phyloP scores from a whole-genome alignment of 2,888 invertebrate species.

The Andrena haemorrhoa region DNA sequence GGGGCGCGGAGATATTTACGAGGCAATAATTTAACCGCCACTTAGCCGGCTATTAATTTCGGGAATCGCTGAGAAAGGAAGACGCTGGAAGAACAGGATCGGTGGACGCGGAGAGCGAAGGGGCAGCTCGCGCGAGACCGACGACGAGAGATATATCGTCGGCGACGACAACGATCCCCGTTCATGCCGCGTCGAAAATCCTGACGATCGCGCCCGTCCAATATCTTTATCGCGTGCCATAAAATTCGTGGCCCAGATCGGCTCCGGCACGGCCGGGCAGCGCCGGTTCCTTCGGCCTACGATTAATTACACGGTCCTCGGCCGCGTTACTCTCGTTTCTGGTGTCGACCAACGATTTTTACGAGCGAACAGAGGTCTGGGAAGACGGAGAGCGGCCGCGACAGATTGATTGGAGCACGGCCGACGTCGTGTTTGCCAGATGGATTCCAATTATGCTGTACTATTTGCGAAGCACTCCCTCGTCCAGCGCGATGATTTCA shows the following conservation, averaged over 20 bases:
- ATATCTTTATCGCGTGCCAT: conserved; percentile 55
- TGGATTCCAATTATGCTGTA: conserved; percentile 83
- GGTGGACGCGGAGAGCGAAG: conserved; percentile 46
- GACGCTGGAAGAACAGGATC: conserved; percentile 70
- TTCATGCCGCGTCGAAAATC: conserved; percentile 42
- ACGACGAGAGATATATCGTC: conserved; percentile 57
- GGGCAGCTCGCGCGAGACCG: conserved; percentile 51
- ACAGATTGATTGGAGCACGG: conserved; percentile 82
- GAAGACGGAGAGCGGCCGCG: conserved; percentile 71
- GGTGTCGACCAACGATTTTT: conserved; percentile 40
- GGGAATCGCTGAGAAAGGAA: conserved; percentile 83
- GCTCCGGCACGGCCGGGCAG: neutral
- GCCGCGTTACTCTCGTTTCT: neutral
- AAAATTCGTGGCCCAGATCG: conserved; percentile 39
- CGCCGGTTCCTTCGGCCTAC: neutral
- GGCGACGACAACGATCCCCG: conserved; percentile 54
- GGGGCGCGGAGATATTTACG: conserved; percentile 83
- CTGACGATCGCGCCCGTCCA: conserved; percentile 10
- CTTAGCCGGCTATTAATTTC: conserved; percentile 85
- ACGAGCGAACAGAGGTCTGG: conserved; percentile 42
- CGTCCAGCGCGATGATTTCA: conserved; percentile 81
- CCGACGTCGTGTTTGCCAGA: conserved; percentile 79
- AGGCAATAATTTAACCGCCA: conserved; percentile 85
- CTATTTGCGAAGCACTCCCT: conserved; percentile 84
- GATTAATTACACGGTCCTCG: conserved; percentile 48